Evolutionary conservation across 2,888 invertebrate genomes (phyloP).

Genomic region (Erebia palarica): DNA sequence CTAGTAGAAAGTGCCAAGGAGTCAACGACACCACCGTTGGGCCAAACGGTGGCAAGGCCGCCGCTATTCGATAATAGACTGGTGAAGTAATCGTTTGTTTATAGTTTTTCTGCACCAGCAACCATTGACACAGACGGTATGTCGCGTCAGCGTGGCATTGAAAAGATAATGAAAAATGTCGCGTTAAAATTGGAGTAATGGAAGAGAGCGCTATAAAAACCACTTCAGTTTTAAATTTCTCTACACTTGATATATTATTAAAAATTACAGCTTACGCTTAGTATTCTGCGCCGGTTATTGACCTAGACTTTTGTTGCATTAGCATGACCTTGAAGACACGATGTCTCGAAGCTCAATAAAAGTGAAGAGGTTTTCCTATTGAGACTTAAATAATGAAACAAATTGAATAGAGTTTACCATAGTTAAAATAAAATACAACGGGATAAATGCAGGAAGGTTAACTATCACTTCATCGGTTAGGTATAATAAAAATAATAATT

Average conservation of each 20-base stretch:
- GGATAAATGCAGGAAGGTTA: too few relatives aligned
- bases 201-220: neutral
- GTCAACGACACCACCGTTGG: constrained; percentile 75
- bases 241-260: neutral
- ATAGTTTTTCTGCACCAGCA: constrained; percentile 59
- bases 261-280: neutral
- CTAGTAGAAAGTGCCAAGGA: constrained; percentile 73
- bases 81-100: constrained; percentile 76
- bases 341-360: neutral
- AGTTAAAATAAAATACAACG: too few relatives aligned
- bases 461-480: too few relatives aligned
- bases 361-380: neutral
- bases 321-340: neutral
- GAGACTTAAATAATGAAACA: too few relatives aligned
- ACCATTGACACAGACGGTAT: constrained; percentile 36
- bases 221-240: neutral
- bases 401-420: too few relatives aligned
- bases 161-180: constrained; percentile 10
- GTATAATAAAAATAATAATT: too few relatives aligned
- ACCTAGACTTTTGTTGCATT: neutral
- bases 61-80: constrained; percentile 70
- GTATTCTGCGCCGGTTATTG: neutral
- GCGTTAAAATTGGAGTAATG: neutral
- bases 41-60: constrained; percentile 79
- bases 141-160: constrained; percentile 18